Evolutionary conservation across 2,797 vertebrate species (phyloP).

Genomic region (Melanotaenia nigrans): DNA sequence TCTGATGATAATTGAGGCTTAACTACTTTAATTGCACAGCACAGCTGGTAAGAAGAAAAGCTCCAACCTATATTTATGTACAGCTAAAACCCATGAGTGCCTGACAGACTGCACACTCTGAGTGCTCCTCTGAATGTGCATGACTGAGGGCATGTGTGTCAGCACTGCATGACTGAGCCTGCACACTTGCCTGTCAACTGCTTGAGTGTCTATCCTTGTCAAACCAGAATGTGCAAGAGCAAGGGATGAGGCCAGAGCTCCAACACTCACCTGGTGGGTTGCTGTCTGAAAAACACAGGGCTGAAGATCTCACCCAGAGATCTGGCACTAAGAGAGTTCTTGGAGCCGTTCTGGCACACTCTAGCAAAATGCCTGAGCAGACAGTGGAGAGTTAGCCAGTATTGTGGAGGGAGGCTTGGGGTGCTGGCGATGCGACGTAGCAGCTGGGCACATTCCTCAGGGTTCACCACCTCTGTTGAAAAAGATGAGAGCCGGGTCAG

Average conservation of each 20-base stretch:
- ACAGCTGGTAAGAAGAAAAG: conserved; percentile 66
- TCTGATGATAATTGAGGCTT: conserved; percentile 61
- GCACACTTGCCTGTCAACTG: conserved; percentile 47
- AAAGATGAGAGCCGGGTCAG: conserved; percentile 33
- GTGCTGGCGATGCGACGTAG: conserved; percentile 88
- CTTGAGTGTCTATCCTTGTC: conserved; percentile 37
- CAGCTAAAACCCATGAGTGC: conserved; percentile 44
- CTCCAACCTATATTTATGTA: conserved; percentile 44
- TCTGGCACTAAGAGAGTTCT: conserved; percentile 90
- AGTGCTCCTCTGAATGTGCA: conserved; percentile 12
- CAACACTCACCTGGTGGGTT: conserved; percentile 85
- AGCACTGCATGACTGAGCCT: conserved; percentile 49
- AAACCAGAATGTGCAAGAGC: conserved; percentile 10
- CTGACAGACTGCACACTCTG: conserved; percentile 15
- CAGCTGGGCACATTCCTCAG: conserved; percentile 90
- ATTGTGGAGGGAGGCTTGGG: conserved; percentile 89
- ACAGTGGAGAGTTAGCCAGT: conserved; percentile 95
- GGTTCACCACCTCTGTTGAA: conserved; percentile 87
- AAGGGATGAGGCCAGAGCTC: not conserved
- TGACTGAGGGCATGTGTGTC: conserved; percentile 7
- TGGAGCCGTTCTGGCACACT: conserved; percentile 89
- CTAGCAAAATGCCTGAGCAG: conserved; percentile 92
- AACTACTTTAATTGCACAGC: conserved; percentile 58
- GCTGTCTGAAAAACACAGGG: conserved; percentile 90
- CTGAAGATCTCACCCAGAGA: conserved; percentile 93